phyloP scores from a whole-genome alignment of 37 sponge, comb jelly and placozoan species.

The Cliona cf. orientalis region DNA sequence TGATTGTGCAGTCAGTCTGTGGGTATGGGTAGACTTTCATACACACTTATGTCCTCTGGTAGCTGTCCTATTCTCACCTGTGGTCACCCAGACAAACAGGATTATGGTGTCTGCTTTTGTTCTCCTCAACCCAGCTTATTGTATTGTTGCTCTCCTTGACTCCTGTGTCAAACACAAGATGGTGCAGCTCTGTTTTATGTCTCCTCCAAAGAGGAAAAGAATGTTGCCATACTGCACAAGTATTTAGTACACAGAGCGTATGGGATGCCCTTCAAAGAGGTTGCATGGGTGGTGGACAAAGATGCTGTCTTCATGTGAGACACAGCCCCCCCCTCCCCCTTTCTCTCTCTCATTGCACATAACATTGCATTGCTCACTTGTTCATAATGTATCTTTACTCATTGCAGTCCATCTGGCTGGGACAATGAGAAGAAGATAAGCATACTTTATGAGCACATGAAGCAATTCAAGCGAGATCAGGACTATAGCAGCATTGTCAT shows the following conservation, averaged over 20 bases:
- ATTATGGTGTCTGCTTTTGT: neutral
- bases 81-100: neutral
- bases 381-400: too few relatives aligned
- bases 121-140: neutral
- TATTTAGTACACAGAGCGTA: slow-evolving; percentile 92
- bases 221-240: slow-evolving; percentile 81
- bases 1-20: too few relatives aligned
- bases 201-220: slow-evolving; percentile 86
- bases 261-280: slow-evolving; percentile 73
- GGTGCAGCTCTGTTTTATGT: slow-evolving; percentile 94
- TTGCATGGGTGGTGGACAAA: slow-evolving; percentile 91
- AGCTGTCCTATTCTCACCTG: neutral
- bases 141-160: neutral
- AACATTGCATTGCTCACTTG: neutral
- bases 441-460: slow-evolving; percentile 89
- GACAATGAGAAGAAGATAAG: slow-evolving; percentile 94
- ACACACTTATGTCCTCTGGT: too few relatives aligned
- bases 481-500: slow-evolving; percentile 66
- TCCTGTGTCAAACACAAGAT: slow-evolving; percentile 46
- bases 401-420: slow-evolving; percentile 97
- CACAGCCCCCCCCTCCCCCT: neutral
- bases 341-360: neutral
- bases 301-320: slow-evolving; percentile 96
- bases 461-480: slow-evolving; percentile 57
- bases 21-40: too few relatives aligned